Conservation (phyloP, 2,113 vertebrate species). For the Hymenochirus boettgeri region DNA sequence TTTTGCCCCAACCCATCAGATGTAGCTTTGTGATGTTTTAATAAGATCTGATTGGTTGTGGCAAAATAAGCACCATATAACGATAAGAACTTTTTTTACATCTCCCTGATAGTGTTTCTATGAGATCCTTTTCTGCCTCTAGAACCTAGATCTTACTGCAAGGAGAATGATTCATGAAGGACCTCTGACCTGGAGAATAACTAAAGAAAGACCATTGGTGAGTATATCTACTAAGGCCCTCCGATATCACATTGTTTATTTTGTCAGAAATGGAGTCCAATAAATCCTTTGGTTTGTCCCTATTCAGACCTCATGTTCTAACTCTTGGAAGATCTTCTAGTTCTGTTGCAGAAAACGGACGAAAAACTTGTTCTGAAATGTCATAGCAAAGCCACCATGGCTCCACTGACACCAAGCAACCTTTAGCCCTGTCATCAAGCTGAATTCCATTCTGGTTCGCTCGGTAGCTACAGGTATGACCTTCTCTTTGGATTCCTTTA, state of each 20-base stretch:
- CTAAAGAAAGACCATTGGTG: constrained; percentile 92
- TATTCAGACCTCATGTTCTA: constrained; percentile 82
- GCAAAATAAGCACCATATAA: too few relatives aligned
- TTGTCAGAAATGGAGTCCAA: too few relatives aligned
- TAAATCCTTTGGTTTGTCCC: constrained; percentile 46
- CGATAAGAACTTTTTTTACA: too few relatives aligned
- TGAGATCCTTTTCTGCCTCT: neutral
- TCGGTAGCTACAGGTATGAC: constrained; percentile 77
- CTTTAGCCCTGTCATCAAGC: constrained; percentile 82
- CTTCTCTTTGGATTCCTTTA: too few relatives aligned
- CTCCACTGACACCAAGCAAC: constrained; percentile 75
- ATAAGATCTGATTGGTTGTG: too few relatives aligned
- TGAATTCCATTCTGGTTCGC: constrained; percentile 80
- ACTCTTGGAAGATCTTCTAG: constrained; percentile 81
- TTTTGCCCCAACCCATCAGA: too few relatives aligned
- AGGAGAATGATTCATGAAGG: constrained; percentile 93
- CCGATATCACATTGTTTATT: too few relatives aligned
- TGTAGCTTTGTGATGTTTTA: too few relatives aligned
- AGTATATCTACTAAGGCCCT: too few relatives aligned
- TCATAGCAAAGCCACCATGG: constrained; percentile 55
- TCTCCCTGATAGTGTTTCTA: too few relatives aligned
- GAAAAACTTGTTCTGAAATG: constrained; percentile 82
- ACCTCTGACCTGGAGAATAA: constrained; percentile 79
- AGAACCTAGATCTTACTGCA: constrained; percentile 84
- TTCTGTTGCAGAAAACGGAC: constrained; percentile 81